Percentiles rank a stretch among this genome's conserved stretches.
Conservation (phyloP, 2,113 vertebrate genomes). For the human (Homo sapiens) region GRCh38 chr9:18458001-18458500, state of each 20-base stretch:
- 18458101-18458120: not conserved
- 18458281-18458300: not conserved
- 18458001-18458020: not conserved
- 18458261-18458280: not conserved
- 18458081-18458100: not conserved
- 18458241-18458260: not conserved
- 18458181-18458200: conserved; percentile 50
- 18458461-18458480: not conserved
- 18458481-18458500: not conserved
- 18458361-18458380: not conserved
- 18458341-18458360: not conserved
- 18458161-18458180: not conserved
- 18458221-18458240: not conserved
- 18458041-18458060: not conserved
- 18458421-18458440: not conserved
- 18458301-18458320: not conserved
- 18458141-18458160: not conserved
- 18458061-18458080: not conserved
- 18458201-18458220: not conserved
- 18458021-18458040: not conserved
- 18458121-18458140: not conserved
- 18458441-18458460: not conserved
- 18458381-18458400: not conserved
- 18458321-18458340: not conserved
- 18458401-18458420: conserved; percentile 27